Conservation (phyloP, 2,113 vertebrate genomes). For the Pluvialis apricaria region DNA sequence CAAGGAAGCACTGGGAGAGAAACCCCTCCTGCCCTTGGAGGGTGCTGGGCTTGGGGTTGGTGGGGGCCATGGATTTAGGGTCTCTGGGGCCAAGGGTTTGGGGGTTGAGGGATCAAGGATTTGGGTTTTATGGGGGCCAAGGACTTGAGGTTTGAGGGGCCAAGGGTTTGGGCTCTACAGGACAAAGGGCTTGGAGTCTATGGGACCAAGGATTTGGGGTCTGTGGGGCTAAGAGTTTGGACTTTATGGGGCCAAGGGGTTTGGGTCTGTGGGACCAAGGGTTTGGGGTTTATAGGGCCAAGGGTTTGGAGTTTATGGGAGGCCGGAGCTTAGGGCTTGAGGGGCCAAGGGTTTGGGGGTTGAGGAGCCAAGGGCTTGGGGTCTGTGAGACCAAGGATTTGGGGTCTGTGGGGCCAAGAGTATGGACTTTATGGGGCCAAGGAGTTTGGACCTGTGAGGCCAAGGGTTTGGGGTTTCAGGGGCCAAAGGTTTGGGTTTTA, state of each 20-base stretch:
- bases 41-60: neutral
- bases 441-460: neutral
- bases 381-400: neutral
- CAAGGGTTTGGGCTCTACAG: too few relatives aligned
- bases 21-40: neutral
- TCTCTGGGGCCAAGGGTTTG: too few relatives aligned
- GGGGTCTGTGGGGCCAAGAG: accelerated
- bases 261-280: too few relatives aligned
- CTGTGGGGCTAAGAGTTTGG: neutral
- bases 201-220: neutral
- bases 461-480: neutral
- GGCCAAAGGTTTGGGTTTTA: neutral
- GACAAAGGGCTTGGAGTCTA: neutral
- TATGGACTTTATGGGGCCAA: accelerated
- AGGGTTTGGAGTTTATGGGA: neutral
- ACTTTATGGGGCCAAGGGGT: too few relatives aligned
- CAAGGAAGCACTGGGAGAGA: neutral
- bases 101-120: too few relatives aligned
- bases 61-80: neutral
- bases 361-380: too few relatives aligned
- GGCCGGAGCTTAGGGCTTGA: neutral
- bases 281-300: neutral
- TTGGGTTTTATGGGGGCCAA: too few relatives aligned
- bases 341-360: neutral
- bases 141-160: too few relatives aligned